A percentile compares a stretch with the other conserved stretches of the same genome.
These are phyloP conservation scores for Margaritifera margaritifera DNA, from an alignment of 2,888 invertebrate species.

Conservation along the genomic window DNA sequence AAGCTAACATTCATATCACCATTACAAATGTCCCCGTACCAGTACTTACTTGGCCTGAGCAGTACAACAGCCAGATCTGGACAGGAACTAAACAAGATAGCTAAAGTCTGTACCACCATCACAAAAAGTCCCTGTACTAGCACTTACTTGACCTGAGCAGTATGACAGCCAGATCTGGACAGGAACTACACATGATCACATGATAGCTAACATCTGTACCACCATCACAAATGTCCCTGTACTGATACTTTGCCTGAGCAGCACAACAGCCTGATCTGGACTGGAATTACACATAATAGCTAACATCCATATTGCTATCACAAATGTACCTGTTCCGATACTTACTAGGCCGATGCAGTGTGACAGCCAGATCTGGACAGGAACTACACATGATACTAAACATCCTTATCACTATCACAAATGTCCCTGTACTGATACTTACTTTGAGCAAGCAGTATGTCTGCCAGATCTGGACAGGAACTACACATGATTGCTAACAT, in stretches of 20 bases:
- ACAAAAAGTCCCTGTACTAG: too few species aligned
- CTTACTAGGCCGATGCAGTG: conserved; percentile 27
- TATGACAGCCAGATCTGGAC: conserved; percentile 94
- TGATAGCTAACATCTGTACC: neutral
- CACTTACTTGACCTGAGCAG: conserved; percentile 82
- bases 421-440: conserved; percentile 38
- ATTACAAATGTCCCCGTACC: too few species aligned
- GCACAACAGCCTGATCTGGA: neutral
- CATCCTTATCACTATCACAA: too few species aligned
- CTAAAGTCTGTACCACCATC: too few species aligned
- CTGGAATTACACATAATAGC: too few species aligned
- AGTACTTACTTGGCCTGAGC: conserved; percentile 42
- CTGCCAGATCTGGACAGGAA: conserved; percentile 94
- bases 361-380: neutral
- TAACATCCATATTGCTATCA: too few species aligned
- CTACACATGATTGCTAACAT: conserved; percentile 97
- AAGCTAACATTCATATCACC: too few species aligned
- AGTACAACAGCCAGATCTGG: too few species aligned
- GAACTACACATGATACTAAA: too few species aligned
- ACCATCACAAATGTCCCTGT: too few species aligned
- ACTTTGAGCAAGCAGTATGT: conserved; percentile 90
- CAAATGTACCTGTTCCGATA: conserved; percentile 8
- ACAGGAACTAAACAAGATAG: too few species aligned
- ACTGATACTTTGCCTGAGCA: neutral
- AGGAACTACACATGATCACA: conserved; percentile 91